Conservation (phyloP, 1,140 invertebrate genomes). For the Neodiprion fabricii region DNA sequence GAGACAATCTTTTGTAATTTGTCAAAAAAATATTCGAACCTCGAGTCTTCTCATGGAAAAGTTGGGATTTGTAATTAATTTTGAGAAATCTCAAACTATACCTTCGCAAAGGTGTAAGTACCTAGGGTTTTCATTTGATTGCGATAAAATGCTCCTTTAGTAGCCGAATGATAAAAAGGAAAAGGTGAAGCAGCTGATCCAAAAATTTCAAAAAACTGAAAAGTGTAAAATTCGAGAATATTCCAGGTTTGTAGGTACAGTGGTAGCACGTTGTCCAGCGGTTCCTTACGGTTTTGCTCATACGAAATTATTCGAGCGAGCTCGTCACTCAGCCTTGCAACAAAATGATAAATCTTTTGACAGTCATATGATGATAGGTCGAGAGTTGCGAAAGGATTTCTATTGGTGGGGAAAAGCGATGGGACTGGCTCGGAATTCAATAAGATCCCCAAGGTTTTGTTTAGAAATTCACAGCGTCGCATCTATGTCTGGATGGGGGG, state of each 20-base stretch:
- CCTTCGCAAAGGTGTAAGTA: no score
- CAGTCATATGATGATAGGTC: slow-evolving; percentile 9
- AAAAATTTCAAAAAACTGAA: background rate
- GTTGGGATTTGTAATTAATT: no score
- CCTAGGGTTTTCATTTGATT: no score
- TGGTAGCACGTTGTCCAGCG: slow-evolving; percentile 9
- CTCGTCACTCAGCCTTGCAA: slow-evolving; percentile 2
- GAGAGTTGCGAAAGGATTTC: slow-evolving; percentile 5
- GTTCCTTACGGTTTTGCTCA: slow-evolving; percentile 1
- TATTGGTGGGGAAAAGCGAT: slow-evolving; percentile 18
- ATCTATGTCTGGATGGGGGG: slow-evolving; percentile 22
- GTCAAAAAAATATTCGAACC: no score
- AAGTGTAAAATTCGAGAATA: background rate
- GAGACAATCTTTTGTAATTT: no score
- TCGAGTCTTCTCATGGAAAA: no score
- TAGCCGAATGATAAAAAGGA: slow-evolving; percentile 19
- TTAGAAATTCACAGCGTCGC: slow-evolving; percentile 19
- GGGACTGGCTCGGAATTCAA: background rate
- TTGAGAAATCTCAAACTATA: no score
- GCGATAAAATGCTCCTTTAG: background rate
- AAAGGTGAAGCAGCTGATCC: background rate
- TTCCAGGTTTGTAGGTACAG: slow-evolving; percentile 3
- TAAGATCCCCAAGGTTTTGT: slow-evolving; percentile 11
- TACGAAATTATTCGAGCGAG: slow-evolving; percentile 13
- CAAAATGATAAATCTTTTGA: background rate